A percentile compares a stretch with the other conserved stretches of the same genome.
Conservation (phyloP, 2,113 vertebrate species). For the Crocuta crocuta region DNA sequence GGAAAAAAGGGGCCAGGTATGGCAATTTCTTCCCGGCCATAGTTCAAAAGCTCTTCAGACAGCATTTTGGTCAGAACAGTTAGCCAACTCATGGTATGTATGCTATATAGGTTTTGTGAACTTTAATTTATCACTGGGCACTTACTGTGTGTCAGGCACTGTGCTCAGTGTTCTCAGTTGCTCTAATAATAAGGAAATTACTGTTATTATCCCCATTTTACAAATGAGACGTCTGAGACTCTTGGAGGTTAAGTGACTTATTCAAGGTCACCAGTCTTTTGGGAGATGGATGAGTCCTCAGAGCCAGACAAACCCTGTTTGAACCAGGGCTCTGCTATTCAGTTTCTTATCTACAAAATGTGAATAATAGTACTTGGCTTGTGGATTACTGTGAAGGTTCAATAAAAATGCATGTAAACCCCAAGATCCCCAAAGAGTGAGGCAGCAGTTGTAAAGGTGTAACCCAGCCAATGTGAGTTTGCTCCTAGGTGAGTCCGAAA, state of each 20-base stretch:
- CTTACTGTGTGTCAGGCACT: not conserved
- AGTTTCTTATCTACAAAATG: not conserved
- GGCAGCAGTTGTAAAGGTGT: not conserved
- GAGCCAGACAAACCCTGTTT: not conserved
- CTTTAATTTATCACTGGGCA: not conserved
- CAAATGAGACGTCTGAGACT: not conserved
- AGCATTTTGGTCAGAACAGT: not conserved
- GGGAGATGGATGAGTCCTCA: not conserved
- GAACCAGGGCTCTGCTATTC: not conserved
- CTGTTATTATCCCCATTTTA: constrained; percentile 38
- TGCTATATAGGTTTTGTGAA: not conserved
- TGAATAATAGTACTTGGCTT: not conserved
- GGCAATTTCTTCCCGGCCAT: not conserved
- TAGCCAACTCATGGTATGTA: not conserved
- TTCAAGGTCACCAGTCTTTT: not conserved
- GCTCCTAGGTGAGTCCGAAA: not conserved
- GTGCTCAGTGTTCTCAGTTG: not conserved
- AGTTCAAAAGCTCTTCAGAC: not conserved
- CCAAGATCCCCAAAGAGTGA: not conserved
- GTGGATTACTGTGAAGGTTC: not conserved
- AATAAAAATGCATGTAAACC: not conserved
- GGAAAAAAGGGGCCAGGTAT: not conserved
- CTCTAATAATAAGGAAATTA: not conserved
- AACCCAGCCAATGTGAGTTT: not conserved
- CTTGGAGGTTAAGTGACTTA: constrained; percentile 37